A percentile compares a stretch with the other conserved stretches of the same genome.
phyloP scores from a whole-genome alignment of 2,113 vertebrate genomes.

The Stegostoma tigrinum region DNA sequence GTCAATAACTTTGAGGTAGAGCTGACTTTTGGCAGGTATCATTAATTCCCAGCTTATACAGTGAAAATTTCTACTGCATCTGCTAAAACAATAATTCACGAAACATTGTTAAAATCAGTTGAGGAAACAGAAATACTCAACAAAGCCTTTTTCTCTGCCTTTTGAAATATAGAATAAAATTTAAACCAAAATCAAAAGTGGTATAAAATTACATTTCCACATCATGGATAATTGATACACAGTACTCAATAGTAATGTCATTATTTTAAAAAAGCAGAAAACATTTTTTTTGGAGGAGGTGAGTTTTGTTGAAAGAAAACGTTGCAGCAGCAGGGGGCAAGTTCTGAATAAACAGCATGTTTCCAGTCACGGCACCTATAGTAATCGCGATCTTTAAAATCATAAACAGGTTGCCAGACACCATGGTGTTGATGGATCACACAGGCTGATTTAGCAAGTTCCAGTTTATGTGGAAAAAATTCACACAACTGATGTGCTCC shows the following conservation, averaged over 20 bases:
- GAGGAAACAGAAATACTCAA: background rate
- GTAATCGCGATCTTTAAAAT: slow-evolving; percentile 28
- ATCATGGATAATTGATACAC: background rate
- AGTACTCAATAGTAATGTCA: background rate
- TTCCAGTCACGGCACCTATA: slow-evolving; percentile 5
- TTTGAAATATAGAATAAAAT: background rate
- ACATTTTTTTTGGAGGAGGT: background rate
- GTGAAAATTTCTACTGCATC: background rate
- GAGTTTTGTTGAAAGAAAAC: slow-evolving; percentile 27
- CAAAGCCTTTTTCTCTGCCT: background rate
- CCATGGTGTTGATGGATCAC: slow-evolving; percentile 31
- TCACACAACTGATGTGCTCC: background rate
- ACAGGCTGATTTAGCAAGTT: slow-evolving; percentile 32
- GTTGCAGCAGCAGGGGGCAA: slow-evolving; percentile 8
- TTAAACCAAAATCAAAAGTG: background rate
- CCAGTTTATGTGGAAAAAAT: slow-evolving; percentile 20
- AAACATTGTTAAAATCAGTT: slow-evolving; percentile 11
- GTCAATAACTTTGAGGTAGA: background rate
- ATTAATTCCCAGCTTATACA: background rate
- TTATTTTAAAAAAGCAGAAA: slow-evolving; percentile 10
- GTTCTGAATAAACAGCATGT: slow-evolving; percentile 28
- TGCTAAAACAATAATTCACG: background rate
- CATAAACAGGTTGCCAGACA: slow-evolving; percentile 29
- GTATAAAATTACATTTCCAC: background rate
- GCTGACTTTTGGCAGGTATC: background rate